Base-by-base conservation (phyloP, 2,888 invertebrate genomes). In the Hesperia comma region DNA sequence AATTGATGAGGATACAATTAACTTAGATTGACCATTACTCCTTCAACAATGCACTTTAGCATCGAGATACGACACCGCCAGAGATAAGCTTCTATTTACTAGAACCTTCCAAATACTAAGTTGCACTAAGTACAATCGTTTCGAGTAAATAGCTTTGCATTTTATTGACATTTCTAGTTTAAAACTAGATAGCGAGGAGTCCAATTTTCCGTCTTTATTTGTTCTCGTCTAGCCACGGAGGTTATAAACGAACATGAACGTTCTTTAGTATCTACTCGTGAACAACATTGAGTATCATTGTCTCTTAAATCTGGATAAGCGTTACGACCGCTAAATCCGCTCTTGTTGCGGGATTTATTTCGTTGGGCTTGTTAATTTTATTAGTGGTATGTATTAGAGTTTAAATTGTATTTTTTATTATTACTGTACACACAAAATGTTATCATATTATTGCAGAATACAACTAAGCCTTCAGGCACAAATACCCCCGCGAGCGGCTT, bases 301-400 rank as follows among this genome's bases (percentile, higher is more conserved):
- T 46, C 7, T 46, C 17, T 46, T 46, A 46, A 46, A 17, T 46
- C 43, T 46, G 43, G 43, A 46, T 46, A 46, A 46, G 17, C 43
- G 12, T 46, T 46, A 46, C 43, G 43, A 46, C 43, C 17, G 43
- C 43, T 46, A 46, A 46, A 46, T 46, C 43, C 15, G 17, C 2
- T 46, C 1, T 15, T 46, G 43, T 15, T 10, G 1, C 10, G 10
- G 41, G 26, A 5, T 7, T 46, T 46, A 46, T 17, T 17, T 6
- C 8, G 15, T 17, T 15, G 15, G 43, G 43, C 2, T 17, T 46
- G 15, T 15, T 1, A 46, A 46, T 17, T 15, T 7, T 46, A 1
- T 46, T 46, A 41, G 3, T 12, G 12, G 10, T 8, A 8, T 12
- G 10, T 37, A 37, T 12, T 12, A 12, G 8, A 12, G 8, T 12